Base-by-base conservation (phyloP, 2,113 vertebrate genomes). In the Paramormyrops kingsleyae region DNA sequence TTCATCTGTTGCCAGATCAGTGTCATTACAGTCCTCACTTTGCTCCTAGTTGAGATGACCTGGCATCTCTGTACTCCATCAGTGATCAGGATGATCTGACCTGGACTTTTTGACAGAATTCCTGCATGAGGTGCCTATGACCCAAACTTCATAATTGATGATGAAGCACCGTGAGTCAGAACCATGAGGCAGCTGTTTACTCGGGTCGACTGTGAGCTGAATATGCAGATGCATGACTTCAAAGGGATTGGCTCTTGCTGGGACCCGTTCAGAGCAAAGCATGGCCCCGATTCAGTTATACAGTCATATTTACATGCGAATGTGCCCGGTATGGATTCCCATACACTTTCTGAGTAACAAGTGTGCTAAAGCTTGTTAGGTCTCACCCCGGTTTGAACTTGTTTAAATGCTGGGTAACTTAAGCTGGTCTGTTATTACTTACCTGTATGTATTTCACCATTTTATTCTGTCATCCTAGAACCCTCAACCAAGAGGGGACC, bases 21-120 rank as follows among this genome's bases (percentile, higher is more conserved):
- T 90, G 89, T 91, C 87, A 47, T 53, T 50, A 89, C 56, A 91
- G 91, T 91, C 88, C 87, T 92, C 90, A 85, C 66, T 84, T 89
- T 62, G 19, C 86, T 62, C 77, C 90, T 87, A 90, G 88, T 31
- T 90, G 89, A 90, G 87, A 87, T 90, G 87, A 91, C 90, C 89
- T 88, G 47, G 27, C 53, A 89, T 83, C 83, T 90, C 91, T 56
- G 86, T 77, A 87, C 59, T 70, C 86, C 90, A 89, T 92, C 88
- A 87, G 88, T 92, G 87, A 89, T 83, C 83, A 62, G 90, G 90
- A 89, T 89, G 44, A 89, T 59, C 77, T 80, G 87, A 92, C 90
- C 91, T 89, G 90, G 89, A 90, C 83, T 10, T 89, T 89, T 89
- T 90, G 59, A 44, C 85, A 80, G 70, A 91, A 9, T 49, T 50